Evolutionary conservation across 2,888 invertebrate species (phyloP).

Genomic region (Ophion obscuratus): DNA sequence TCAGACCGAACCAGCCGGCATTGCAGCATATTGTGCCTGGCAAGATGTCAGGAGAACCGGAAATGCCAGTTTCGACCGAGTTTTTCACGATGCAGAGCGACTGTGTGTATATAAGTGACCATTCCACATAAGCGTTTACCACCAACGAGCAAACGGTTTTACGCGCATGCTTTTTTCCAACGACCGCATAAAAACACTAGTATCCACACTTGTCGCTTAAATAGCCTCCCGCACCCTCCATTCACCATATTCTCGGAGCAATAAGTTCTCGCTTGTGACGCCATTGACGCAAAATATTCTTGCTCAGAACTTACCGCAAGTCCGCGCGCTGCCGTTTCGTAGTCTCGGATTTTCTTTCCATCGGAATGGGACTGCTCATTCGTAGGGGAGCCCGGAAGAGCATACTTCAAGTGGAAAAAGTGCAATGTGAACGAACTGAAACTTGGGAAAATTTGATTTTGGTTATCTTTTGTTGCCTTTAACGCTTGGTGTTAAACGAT

Average conservation of each 20-base stretch:
- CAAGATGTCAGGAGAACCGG: constrained; percentile 62
- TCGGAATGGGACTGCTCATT: too few relatives aligned
- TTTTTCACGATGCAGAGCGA: constrained; percentile 37
- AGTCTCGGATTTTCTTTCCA: too few relatives aligned
- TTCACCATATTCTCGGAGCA: constrained; percentile 3
- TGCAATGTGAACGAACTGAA: not conserved
- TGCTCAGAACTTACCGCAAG: too few relatives aligned
- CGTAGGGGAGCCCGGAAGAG: too few relatives aligned
- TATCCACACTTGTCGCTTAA: constrained; percentile 25
- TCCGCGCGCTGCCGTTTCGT: too few relatives aligned
- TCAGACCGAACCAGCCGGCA: constrained; percentile 17
- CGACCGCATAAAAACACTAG: constrained; percentile 47
- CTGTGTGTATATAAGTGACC: constrained; percentile 9
- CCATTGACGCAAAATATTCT: too few relatives aligned
- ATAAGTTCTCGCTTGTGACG: constrained; percentile 23
- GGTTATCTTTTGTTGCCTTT: not conserved
- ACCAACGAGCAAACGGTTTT: constrained; percentile 52
- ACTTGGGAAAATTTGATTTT: not conserved
- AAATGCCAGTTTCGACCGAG: constrained; percentile 60
- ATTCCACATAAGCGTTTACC: constrained; percentile 30
- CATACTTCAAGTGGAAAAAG: not conserved
- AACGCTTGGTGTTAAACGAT: not conserved
- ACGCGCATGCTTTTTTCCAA: constrained; percentile 16
- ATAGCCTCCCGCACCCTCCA: not conserved
- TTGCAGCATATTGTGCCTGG: constrained; percentile 43